Evolutionary conservation across 2,113 vertebrate genomes (phyloP).

Genomic region (Hystrix cristata): DNA sequence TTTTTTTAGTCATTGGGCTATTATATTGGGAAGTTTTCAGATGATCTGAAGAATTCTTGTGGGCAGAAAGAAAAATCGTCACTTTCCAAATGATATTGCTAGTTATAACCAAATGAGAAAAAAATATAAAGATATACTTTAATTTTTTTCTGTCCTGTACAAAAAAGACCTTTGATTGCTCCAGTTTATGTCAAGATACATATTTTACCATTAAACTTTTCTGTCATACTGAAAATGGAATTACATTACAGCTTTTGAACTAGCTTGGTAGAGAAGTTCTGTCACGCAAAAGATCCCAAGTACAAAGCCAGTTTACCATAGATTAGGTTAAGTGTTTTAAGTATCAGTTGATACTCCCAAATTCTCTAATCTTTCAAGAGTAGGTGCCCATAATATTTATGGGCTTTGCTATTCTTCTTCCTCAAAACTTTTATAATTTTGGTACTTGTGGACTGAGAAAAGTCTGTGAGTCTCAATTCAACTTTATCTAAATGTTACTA

Average conservation of each 20-base stretch:
- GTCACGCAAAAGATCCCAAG: background rate
- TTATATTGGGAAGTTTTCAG: background rate
- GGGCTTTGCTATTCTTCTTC: constrained; percentile 18
- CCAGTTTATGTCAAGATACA: background rate
- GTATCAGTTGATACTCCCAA: background rate
- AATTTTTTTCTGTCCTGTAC: background rate
- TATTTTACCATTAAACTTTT: constrained; percentile 49
- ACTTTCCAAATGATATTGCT: constrained; percentile 1
- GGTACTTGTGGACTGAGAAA: background rate
- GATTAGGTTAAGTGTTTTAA: constrained; percentile 23
- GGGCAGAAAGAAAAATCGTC: background rate
- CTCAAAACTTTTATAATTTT: background rate
- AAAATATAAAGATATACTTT: background rate
- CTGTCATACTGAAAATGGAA: constrained; percentile 29
- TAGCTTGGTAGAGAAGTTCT: constrained; percentile 37
- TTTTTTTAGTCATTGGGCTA: background rate
- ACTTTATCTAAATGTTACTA: constrained; percentile 9
- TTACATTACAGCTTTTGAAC: background rate
- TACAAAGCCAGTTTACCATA: background rate
- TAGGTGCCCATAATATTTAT: background rate
- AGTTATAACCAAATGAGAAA: background rate
- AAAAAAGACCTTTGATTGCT: background rate
- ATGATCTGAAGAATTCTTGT: background rate
- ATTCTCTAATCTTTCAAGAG: constrained; percentile 37
- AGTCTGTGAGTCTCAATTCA: background rate